phyloP scores from a whole-genome alignment of 2,113 vertebrate genomes.

The Spermophilus dauricus region DNA sequence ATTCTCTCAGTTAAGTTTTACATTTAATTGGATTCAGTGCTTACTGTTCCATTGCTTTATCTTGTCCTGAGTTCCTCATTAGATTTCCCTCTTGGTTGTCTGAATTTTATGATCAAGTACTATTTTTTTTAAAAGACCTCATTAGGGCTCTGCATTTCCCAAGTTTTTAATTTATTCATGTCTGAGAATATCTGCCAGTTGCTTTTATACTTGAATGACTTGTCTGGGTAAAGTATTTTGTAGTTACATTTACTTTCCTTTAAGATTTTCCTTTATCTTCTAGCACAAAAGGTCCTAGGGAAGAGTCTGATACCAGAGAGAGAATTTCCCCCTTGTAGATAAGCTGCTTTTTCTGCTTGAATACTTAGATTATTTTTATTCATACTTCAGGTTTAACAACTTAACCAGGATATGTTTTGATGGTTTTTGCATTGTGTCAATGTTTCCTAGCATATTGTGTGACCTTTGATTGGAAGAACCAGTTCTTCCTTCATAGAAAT shows the following conservation, averaged over 20 bases:
- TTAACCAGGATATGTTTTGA: background rate
- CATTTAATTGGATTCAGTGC: slow-evolving; percentile 49
- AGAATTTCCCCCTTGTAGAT: background rate
- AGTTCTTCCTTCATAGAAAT: slow-evolving; percentile 16
- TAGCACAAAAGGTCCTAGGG: background rate
- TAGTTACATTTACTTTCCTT: slow-evolving; percentile 4
- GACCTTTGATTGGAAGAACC: background rate
- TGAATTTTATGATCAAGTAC: background rate
- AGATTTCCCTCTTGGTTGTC: slow-evolving; percentile 11
- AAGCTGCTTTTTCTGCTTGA: background rate
- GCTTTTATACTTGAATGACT: slow-evolving; percentile 56
- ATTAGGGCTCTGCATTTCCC: slow-evolving; percentile 46
- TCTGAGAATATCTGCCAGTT: slow-evolving; percentile 62
- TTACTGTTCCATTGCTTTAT: slow-evolving; percentile 58
- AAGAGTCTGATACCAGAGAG: background rate
- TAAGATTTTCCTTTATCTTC: slow-evolving; percentile 27
- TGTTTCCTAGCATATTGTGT: background rate
- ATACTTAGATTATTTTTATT: background rate
- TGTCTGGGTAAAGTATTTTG: slow-evolving; percentile 54
- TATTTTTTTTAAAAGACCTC: slow-evolving; percentile 37
- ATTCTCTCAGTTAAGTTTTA: slow-evolving; percentile 28
- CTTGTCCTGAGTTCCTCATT: slow-evolving; percentile 59
- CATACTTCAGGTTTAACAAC: background rate
- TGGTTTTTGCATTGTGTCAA: background rate
- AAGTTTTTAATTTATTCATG: slow-evolving; percentile 64